Percentiles rank a stretch among this genome's conserved stretches.
Conservation (phyloP, 2,113 vertebrate species). For the Canis aureus region DNA sequence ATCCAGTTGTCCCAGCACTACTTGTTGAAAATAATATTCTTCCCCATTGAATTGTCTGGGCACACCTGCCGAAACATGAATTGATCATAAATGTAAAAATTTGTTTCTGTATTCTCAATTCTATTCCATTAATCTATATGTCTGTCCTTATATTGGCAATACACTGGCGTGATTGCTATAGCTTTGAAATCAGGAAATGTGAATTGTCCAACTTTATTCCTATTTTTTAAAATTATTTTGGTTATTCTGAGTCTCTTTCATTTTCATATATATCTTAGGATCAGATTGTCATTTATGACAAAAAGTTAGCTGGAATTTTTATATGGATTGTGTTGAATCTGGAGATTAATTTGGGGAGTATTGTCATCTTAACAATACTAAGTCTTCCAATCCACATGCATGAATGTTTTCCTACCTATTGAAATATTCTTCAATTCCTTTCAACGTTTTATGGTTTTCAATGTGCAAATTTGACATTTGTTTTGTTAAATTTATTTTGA, state of each 20-base stretch:
- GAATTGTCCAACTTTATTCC: not conserved
- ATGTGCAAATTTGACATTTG: not conserved
- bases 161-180: not conserved
- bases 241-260: not conserved
- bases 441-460: not conserved
- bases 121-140: not conserved
- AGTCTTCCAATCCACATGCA: not conserved
- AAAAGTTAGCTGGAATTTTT: not conserved
- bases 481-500: slow-evolving; percentile 39
- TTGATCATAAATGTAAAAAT: not conserved
- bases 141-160: not conserved
- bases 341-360: not conserved
- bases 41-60: not conserved
- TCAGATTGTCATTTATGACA: not conserved
- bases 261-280: not conserved
- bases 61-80: not conserved
- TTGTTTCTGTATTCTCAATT: not conserved
- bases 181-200: not conserved
- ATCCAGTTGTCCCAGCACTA: not conserved
- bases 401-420: not conserved
- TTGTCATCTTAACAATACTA: not conserved
- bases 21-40: slow-evolving; percentile 35
- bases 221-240: not conserved
- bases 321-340: not conserved
- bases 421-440: not conserved